These are phyloP conservation scores for Drosophila testacea DNA, from an alignment of 2,888 invertebrate genomes.

Conservation along the genomic window DNA sequence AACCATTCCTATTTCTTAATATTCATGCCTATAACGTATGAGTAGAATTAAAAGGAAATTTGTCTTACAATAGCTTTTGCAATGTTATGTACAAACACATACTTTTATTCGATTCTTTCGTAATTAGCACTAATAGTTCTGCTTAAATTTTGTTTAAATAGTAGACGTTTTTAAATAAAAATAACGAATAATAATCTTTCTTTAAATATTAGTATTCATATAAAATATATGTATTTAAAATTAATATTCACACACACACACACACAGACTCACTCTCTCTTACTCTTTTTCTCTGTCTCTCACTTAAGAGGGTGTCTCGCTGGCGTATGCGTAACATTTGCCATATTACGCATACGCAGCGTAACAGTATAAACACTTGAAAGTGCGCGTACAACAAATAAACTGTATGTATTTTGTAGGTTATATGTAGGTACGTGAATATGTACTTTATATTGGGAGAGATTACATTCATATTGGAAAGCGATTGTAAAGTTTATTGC, in stretches of 20 bases:
- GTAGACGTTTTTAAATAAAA: neutral
- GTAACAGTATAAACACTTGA: conserved; percentile 26
- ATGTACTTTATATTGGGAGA: neutral
- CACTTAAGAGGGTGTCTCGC: conserved; percentile 18
- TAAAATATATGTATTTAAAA: too few species aligned
- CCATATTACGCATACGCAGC: conserved; percentile 74
- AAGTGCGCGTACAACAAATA: conserved; percentile 1
- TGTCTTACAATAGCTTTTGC: too few species aligned
- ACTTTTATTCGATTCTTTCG: neutral
- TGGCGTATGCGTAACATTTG: conserved; percentile 69
- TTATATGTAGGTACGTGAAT: conserved; percentile 1
- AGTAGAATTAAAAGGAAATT: too few species aligned
- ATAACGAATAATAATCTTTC: neutral
- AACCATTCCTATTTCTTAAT: too few species aligned
- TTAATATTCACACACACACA: neutral
- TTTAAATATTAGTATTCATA: neutral
- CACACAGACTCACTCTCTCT: neutral
- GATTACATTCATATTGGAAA: conserved; percentile 39
- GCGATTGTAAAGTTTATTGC: conserved; percentile 49
- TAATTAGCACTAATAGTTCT: neutral
- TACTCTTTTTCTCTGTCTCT: neutral
- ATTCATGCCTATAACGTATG: too few species aligned
- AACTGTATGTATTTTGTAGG: neutral
- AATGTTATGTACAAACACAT: neutral
- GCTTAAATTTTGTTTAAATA: neutral